phyloP scores from a whole-genome alignment of 2,113 vertebrate genomes.

The Saimiri boliviensis region DNA sequence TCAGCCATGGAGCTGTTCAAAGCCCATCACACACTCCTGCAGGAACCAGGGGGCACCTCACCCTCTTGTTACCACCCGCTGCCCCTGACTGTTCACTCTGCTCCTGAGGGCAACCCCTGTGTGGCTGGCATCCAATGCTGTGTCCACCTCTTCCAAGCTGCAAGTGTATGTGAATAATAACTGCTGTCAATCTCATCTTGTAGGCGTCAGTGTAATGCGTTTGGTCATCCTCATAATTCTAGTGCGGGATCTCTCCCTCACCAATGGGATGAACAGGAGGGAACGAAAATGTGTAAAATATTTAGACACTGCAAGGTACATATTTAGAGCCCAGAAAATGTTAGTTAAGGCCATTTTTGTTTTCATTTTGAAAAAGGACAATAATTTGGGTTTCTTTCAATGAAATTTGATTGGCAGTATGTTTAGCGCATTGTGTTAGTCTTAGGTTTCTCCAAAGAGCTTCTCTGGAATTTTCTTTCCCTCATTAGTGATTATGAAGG shows the following conservation, averaged over 20 bases:
- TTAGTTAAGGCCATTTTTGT: neutral
- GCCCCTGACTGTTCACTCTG: neutral
- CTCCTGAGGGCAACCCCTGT: too few relatives aligned
- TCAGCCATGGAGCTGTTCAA: neutral
- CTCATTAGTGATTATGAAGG: neutral
- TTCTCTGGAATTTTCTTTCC: neutral
- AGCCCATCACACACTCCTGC: neutral
- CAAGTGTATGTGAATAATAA: neutral
- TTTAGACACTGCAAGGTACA: too few relatives aligned
- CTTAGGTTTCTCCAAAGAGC: neutral
- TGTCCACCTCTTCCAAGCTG: too few relatives aligned
- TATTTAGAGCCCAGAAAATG: neutral
- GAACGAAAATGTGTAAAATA: neutral
- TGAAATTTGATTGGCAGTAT: neutral
- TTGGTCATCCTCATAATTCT: neutral
- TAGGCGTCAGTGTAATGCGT: neutral
- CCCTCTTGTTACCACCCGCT: neutral
- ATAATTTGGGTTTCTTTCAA: neutral
- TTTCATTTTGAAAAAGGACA: neutral
- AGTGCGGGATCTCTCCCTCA: neutral
- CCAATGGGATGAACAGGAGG: neutral
- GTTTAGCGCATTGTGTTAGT: neutral
- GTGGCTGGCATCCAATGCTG: neutral
- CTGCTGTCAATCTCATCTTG: neutral
- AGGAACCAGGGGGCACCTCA: neutral